Evolutionary conservation across 2,797 vertebrate genomes (phyloP).

Genomic region (Danio aesculapii): DNA sequence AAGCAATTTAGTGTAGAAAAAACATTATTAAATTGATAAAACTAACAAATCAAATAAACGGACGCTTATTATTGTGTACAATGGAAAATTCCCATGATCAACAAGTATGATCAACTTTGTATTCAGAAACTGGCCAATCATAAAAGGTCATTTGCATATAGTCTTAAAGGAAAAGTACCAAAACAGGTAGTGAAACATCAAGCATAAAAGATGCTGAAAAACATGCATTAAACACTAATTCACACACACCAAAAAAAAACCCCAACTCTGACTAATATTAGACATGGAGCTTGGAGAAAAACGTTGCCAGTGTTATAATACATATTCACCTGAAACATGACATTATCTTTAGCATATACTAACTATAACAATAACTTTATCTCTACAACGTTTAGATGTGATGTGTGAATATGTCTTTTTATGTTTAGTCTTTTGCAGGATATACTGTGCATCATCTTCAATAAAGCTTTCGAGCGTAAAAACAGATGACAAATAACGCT

Average conservation of each 20-base stretch:
- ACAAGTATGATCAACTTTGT: no score
- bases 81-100: no score
- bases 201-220: neutral
- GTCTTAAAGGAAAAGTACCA: neutral
- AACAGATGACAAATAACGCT: conserved; percentile 24
- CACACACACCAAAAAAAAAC: no score
- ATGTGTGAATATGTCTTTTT: conserved; percentile 8
- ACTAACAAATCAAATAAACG: no score
- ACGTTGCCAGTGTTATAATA: neutral
- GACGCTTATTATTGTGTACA: no score
- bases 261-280: neutral
- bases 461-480: conserved; percentile 12
- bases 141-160: neutral
- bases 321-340: neutral
- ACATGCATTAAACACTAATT: neutral
- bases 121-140: neutral
- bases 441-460: conserved; percentile 8
- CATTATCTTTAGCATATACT: neutral
- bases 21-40: no score
- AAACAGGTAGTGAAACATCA: neutral
- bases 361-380: neutral
- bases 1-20: no score
- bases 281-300: neutral
- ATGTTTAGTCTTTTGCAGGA: conserved; percentile 2
- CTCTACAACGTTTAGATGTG: conserved; percentile 10